A percentile compares a stretch with the other conserved stretches of the same genome.
Evolutionary conservation across 1,140 invertebrate species (phyloP).

Genomic region (Euura lappo): DNA sequence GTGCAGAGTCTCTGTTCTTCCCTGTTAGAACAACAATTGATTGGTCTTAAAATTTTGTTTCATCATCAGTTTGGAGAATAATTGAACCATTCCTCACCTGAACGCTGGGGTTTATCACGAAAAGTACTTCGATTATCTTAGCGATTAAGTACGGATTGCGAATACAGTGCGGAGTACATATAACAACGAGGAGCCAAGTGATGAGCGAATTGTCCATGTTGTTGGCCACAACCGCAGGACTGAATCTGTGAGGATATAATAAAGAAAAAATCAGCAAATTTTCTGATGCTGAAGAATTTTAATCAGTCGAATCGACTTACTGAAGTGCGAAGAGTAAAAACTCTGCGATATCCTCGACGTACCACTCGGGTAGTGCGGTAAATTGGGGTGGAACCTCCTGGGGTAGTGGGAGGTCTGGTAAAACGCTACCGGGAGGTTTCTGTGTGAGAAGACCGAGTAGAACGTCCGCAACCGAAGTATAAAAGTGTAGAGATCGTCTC

Average conservation of each 20-base stretch:
- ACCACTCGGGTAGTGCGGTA: conserved; percentile 93
- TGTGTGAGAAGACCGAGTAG: conserved; percentile 71
- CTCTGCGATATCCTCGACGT: conserved; percentile 95
- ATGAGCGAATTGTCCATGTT: conserved; percentile 84
- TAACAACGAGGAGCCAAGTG: conserved; percentile 85
- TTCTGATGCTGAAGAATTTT: not conserved
- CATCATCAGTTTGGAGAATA: not conserved
- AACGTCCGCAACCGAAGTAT: conserved; percentile 82
- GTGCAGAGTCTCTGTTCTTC: conserved; percentile 65
- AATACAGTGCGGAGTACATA: conserved; percentile 89
- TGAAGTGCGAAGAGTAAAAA: conserved; percentile 92
- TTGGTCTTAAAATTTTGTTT: not conserved
- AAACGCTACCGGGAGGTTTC: conserved; percentile 46
- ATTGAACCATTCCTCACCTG: conserved; percentile 65
- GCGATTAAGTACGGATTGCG: conserved; percentile 96
- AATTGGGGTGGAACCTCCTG: conserved; percentile 75
- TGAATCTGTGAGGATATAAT: conserved; percentile 69
- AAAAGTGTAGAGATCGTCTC: conserved; percentile 82
- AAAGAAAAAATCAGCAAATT: conserved; percentile 11
- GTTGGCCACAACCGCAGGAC: conserved; percentile 75
- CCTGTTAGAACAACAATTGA: conserved; percentile 48
- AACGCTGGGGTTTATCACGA: conserved; percentile 86
- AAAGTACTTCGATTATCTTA: conserved; percentile 94
- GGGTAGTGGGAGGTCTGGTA: conserved; percentile 64
- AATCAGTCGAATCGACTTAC: conserved; percentile 67